Base-by-base conservation (phyloP, 2,113 vertebrate genomes). In the Phoxinus phoxinus region DNA sequence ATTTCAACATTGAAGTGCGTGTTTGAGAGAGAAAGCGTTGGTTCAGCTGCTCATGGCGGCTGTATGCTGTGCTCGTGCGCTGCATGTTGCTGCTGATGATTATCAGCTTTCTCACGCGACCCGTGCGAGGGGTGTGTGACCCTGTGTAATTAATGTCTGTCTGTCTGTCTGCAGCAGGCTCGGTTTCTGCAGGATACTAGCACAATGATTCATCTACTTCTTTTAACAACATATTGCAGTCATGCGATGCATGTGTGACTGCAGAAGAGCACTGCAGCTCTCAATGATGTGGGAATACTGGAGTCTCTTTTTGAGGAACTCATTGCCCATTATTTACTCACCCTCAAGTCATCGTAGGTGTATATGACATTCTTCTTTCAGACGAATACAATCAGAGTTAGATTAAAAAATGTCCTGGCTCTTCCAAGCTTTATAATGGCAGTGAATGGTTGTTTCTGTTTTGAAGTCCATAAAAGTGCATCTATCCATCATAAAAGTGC, bases 221-320 rank as follows among this genome's bases (percentile, higher is more conserved):
- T 85, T 46, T 56, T 53, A 63, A 53, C 78, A 82, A 79, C 77
- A 83, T 74, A 27, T 88, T 83, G 51, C 76, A 25, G 63, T 63
- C 51, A 59, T 19, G 37, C 37, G 15, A 46, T 30, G 58, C 46
- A 27, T 44, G n/a, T 35, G 30, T 65, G 41, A 65, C 51, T 85
- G 69, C 76, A 87, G 77, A 80, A 44, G n/a, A 80, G n/a, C 56
- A 61, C 56, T 44, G 56, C 56, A 80, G 23, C 23, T 25, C n/a
- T 37, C 7, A 75, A 2, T 74, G 23, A n/a, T 15, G 73, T 51
- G 23, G 11, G 51, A 53, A 53, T 19, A 46, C 44, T 46, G 46
- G 6, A n/a, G 12, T 81, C 85, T 79, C 87, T 90, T 87, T 87
- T 90, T 91, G 86, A 89, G 86, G 84, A n/a, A 84, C 82, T 86